phyloP scores from a whole-genome alignment of 2,797 vertebrate genomes.

The Cynopterus sphinx region DNA sequence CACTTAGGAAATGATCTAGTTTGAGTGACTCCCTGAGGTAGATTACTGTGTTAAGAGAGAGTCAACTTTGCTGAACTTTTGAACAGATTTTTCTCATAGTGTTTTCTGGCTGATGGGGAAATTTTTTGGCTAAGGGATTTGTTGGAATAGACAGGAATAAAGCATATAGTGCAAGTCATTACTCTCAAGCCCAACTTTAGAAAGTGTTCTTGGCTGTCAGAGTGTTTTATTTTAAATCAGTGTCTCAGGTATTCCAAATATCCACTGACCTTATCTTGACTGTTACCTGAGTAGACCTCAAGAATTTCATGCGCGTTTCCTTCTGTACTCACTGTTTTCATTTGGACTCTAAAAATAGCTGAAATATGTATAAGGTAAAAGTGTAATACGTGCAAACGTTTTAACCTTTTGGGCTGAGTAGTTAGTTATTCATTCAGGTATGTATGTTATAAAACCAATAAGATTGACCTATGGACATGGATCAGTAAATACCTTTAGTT shows the following conservation, averaged over 20 bases:
- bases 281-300: conserved; percentile 71
- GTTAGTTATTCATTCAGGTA: not conserved
- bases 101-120: conserved; percentile 65
- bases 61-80: conserved; percentile 72
- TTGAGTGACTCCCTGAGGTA: conserved; percentile 13
- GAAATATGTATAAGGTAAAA: conserved; percentile 35
- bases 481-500: conserved; percentile 37
- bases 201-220: conserved; percentile 72
- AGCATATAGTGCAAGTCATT: conserved; percentile 74
- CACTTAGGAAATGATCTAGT: not conserved
- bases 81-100: conserved; percentile 68
- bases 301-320: conserved; percentile 73
- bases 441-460: not conserved
- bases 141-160: conserved; percentile 73
- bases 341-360: conserved; percentile 70
- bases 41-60: conserved; percentile 62
- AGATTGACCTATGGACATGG: not conserved
- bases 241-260: conserved; percentile 73
- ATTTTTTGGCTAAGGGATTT: conserved; percentile 78
- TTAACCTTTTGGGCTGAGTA: not conserved
- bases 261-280: conserved; percentile 71
- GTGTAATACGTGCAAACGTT: not conserved
- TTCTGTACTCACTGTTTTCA: conserved; percentile 61
- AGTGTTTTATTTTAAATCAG: conserved; percentile 72
- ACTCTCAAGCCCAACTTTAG: conserved; percentile 74